Evolutionary conservation across 2,113 vertebrate species (phyloP), one percentile per base, ranked within the genome.

Genomic region (Petaurus breviceps): DNA sequence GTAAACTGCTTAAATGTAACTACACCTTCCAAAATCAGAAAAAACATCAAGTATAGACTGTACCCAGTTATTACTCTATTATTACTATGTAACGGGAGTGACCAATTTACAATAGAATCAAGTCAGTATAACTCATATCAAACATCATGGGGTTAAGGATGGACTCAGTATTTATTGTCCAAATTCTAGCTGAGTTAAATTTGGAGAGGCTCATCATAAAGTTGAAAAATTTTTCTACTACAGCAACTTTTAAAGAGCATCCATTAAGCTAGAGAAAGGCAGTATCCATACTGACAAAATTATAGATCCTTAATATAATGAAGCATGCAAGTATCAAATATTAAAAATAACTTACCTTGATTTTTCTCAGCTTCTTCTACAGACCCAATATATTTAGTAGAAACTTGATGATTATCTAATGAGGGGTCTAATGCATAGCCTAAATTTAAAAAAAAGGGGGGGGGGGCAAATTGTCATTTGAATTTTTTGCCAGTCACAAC

Each of bases 331-430:
- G 6, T 84, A 92, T 50, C 22, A 89, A 84, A 51, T 91, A 94
- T 93, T 92, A 92, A 49, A 93, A 97, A 96, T 92, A 91, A 93
- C 50, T 97, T 99, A 99, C 99, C 99, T 99, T 99, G 99, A 97
- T 99, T 99, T 98, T 99, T 99, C 98, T 99, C 99, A 51, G 99
- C 99, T 97, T 99, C 99, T 90, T 99, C 99, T 90, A 99, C 99
- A 90, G 99, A 99, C 50, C 99, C 99, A 96, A 99, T 99, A 92
- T 99, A 99, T 96, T 97, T 98, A 95, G 54, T 98, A 95, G 99
- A 94, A 24, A 99, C 97, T 92, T 99, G 99, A 93, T 99, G 99
- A 95, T 98, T 99, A 98, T 99, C 99, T 97, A 99, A 98, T 55
- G 99, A 99, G 37, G 99, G 99, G 98, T 99, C 99, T 97, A 99